Evolutionary conservation across 2,797 vertebrate species (phyloP).

Genomic region (Mus minutoides): DNA sequence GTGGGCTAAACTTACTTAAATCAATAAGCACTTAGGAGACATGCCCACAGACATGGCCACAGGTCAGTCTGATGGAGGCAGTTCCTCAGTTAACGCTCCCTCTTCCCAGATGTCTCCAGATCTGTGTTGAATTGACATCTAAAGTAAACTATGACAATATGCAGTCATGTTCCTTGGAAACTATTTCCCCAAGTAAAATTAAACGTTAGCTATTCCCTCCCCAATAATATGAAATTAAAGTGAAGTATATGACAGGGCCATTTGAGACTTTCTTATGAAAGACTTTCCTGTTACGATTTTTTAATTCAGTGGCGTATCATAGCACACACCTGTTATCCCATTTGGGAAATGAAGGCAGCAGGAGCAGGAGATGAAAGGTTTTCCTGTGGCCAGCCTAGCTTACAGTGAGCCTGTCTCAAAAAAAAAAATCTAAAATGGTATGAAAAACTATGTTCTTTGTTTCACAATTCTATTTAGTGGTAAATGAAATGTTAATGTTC

Average conservation of each 20-base stretch:
- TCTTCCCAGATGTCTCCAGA: background rate
- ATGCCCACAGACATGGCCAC: background rate
- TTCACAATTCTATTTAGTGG: slow-evolving; percentile 33
- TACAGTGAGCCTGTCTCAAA: background rate
- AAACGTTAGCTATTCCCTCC: slow-evolving; percentile 49
- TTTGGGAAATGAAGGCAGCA: background rate
- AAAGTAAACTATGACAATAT: background rate
- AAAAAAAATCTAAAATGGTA: background rate
- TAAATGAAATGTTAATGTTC: slow-evolving; percentile 32
- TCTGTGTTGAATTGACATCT: background rate
- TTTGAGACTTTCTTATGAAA: slow-evolving; percentile 43
- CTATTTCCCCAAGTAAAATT: background rate
- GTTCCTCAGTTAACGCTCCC: background rate
- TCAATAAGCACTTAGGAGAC: background rate
- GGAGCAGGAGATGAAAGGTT: background rate
- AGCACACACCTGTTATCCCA: background rate
- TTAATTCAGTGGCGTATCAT: background rate
- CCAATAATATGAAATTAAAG: slow-evolving; percentile 43
- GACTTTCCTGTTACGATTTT: background rate
- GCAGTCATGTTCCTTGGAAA: background rate
- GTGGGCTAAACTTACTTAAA: background rate
- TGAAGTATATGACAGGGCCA: background rate
- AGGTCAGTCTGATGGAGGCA: background rate
- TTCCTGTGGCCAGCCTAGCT: background rate
- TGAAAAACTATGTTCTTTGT: background rate